Conservation (phyloP, 2,797 vertebrate species). For the Eulemur mongoz region DNA sequence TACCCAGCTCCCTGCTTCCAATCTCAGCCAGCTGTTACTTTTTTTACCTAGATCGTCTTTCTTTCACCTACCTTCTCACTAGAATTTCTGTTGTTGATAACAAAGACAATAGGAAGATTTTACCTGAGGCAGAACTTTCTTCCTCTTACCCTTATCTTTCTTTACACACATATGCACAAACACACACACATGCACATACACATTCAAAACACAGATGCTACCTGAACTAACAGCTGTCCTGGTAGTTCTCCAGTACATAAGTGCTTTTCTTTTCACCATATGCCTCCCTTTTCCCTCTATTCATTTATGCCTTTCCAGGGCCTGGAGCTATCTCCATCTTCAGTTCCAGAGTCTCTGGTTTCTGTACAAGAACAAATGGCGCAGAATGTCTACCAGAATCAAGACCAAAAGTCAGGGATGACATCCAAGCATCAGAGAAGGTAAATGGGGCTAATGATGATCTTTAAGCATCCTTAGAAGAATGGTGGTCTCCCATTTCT, state of each 20-base stretch:
- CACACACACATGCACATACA: background rate
- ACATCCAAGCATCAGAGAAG: background rate
- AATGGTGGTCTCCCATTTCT: background rate
- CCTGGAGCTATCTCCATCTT: constrained; percentile 45
- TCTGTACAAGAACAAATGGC: constrained; percentile 25
- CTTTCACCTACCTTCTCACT: background rate
- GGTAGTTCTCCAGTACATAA: background rate
- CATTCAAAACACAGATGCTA: constrained; percentile 14
- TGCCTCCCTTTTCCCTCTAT: background rate
- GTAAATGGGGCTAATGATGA: background rate
- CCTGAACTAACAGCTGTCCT: background rate
- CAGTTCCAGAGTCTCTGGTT: constrained; percentile 7
- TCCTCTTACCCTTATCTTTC: background rate
- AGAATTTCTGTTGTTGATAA: background rate
- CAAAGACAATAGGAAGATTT: background rate
- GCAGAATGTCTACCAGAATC: background rate
- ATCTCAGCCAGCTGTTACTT: background rate
- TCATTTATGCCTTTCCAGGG: background rate
- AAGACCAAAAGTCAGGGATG: background rate
- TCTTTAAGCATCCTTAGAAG: background rate
- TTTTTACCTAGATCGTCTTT: background rate
- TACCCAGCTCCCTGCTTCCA: background rate
- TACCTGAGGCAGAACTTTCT: background rate
- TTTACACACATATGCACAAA: background rate
- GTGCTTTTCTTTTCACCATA: background rate